These are phyloP conservation scores for Blastomussa wellsi DNA, from an alignment of 92 coral and sea anemone genomes.

Conservation along the genomic window DNA sequence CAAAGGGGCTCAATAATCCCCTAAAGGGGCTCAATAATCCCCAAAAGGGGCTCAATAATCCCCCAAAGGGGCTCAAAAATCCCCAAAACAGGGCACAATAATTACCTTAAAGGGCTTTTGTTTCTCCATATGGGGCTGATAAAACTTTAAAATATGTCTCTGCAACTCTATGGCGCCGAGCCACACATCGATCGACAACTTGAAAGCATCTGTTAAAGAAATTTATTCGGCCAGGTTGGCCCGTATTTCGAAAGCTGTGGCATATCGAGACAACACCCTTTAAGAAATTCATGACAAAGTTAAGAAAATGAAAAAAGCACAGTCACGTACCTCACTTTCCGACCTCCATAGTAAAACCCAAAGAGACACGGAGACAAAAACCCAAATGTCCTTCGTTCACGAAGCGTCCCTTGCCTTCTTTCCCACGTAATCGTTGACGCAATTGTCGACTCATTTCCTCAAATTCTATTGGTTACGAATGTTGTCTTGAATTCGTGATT, in stretches of 20 bases:
- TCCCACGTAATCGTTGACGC: slow-evolving; percentile 35
- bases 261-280: not conserved
- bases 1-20: no score
- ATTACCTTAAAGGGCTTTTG: no score
- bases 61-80: no score
- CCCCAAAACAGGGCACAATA: no score
- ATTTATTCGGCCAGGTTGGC: not conserved
- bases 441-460: slow-evolving; percentile 33
- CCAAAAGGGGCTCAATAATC: no score
- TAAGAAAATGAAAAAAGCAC: not conserved
- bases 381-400: slow-evolving; percentile 2
- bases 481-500: slow-evolving; percentile 15
- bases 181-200: no score
- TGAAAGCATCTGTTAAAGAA: no score
- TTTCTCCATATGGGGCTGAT: no score
- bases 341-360: not conserved
- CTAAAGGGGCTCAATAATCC: no score
- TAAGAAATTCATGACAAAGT: not conserved
- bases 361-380: slow-evolving; percentile 14
- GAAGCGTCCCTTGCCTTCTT: slow-evolving; percentile 15
- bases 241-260: not conserved
- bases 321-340: not conserved
- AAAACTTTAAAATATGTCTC: no score
- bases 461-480: slow-evolving; percentile 25
- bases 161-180: no score